Percentiles rank a stretch among this genome's conserved stretches.
phyloP scores from a whole-genome alignment of 1,140 invertebrate genomes.

The Magallana gigas region DNA sequence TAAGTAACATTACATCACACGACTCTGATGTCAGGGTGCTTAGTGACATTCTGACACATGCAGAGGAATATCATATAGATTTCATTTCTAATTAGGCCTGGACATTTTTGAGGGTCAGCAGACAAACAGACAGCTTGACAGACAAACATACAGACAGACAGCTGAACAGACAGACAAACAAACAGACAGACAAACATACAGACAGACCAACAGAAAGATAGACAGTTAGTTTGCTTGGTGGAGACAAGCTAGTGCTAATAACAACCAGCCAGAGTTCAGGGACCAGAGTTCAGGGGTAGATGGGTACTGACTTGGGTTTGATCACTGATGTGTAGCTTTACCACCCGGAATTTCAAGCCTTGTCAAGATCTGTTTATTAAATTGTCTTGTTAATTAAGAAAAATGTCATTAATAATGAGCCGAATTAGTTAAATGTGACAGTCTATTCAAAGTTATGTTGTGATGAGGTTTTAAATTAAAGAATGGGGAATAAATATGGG shows the following conservation, averaged over 20 bases:
- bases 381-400: too few species aligned
- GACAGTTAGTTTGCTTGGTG: neutral
- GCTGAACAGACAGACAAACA: too few species aligned
- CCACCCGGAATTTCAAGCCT: conserved; percentile 12
- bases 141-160: too few species aligned
- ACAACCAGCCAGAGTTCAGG: neutral
- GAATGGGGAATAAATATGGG: neutral
- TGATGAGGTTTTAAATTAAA: neutral
- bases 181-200: too few species aligned
- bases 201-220: neutral
- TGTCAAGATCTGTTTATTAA: neutral
- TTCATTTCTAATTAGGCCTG: too few species aligned
- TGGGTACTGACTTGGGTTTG: neutral
- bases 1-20: too few species aligned
- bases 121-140: too few species aligned
- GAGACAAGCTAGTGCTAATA: neutral
- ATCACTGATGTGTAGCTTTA: neutral
- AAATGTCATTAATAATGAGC: too few species aligned
- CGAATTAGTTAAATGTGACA: neutral
- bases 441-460: neutral
- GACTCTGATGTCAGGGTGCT: too few species aligned
- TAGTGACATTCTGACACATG: too few species aligned
- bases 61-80: too few species aligned
- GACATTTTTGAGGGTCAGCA: too few species aligned
- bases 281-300: neutral